Percentiles rank a stretch among this genome's conserved stretches.
phyloP scores from a whole-genome alignment of 2,888 invertebrate genomes.

The Germaria angustata region DNA sequence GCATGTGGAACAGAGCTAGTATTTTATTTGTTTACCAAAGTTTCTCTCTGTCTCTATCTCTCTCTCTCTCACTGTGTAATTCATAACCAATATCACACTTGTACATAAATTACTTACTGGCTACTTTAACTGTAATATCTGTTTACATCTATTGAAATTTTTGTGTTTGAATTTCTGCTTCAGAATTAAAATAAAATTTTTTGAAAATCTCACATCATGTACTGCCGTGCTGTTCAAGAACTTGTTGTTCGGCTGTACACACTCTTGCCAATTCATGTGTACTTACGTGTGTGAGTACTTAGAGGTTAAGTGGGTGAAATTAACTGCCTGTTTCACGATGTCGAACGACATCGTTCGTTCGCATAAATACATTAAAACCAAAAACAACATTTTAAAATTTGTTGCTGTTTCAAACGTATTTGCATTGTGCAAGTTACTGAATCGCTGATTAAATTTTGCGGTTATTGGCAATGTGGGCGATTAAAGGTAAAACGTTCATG shows the following conservation, averaged over 20 bases:
- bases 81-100: no score
- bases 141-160: no score
- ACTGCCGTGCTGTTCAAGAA: not conserved
- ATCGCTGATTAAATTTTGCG: conserved; percentile 64
- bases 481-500: conserved; percentile 47
- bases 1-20: no score
- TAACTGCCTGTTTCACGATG: not conserved
- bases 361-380: no score
- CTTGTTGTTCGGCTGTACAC: conserved; percentile 3
- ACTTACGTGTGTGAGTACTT: not conserved
- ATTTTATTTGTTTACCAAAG: no score
- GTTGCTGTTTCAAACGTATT: no score
- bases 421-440: conserved; percentile 46
- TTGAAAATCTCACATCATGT: conserved; percentile 19
- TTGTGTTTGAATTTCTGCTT: not conserved
- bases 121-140: no score
- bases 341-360: no score
- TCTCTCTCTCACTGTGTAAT: no score
- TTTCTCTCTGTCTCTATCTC: no score
- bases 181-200: conserved; percentile 1
- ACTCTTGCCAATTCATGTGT: not conserved
- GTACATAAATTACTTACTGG: no score
- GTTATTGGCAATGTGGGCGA: conserved; percentile 62
- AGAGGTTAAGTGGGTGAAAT: conserved; percentile 4
- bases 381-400: no score